A percentile compares a stretch with the other conserved stretches of the same genome.
phyloP scores from a whole-genome alignment of 2,797 vertebrate genomes.

The Catharus ustulatus region DNA sequence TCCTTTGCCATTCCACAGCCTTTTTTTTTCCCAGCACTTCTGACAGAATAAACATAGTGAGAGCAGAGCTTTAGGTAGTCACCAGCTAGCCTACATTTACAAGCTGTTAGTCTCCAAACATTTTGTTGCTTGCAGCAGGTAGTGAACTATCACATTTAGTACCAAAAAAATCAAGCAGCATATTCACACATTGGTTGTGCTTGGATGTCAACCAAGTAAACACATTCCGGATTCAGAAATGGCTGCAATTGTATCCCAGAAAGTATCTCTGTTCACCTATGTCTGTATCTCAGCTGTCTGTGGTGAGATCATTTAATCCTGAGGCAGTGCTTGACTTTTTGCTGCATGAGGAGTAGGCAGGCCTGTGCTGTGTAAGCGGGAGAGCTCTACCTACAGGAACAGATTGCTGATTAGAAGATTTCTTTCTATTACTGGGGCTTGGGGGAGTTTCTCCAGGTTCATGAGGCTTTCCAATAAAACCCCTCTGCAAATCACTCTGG shows the following conservation, averaged over 20 bases:
- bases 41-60: not conserved
- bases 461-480: not conserved
- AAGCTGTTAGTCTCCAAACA: not conserved
- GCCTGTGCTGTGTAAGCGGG: fast-evolving
- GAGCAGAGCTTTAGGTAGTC: not conserved
- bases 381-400: not conserved
- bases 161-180: not conserved
- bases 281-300: not conserved
- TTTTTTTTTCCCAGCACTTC: not conserved
- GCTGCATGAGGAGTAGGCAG: fast-evolving
- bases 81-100: not conserved
- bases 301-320: not conserved
- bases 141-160: not conserved
- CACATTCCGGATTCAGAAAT: not conserved
- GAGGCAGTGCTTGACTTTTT: not conserved
- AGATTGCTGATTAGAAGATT: not conserved
- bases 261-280: not conserved
- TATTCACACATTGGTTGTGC: not conserved
- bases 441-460: not conserved
- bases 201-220: not conserved
- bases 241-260: not conserved
- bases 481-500: not conserved
- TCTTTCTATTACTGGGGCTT: not conserved
- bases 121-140: not conserved
- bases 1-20: too few relatives aligned